Evolutionary conservation across 2,888 invertebrate genomes (phyloP), one percentile per base, ranked within the genome.

Genomic region (Fragum sueziense): DNA sequence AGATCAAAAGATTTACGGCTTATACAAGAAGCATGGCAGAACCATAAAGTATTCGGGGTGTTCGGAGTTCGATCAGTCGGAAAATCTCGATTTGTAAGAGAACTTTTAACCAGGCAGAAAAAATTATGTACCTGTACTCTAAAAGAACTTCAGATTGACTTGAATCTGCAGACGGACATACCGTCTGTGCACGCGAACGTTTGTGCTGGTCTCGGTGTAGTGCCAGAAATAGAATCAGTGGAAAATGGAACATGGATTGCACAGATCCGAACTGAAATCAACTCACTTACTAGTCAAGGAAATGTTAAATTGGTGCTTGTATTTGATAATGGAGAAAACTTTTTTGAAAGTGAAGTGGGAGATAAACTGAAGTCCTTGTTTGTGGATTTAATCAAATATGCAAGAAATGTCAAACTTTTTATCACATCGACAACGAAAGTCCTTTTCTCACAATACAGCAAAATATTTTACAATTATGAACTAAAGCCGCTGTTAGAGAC

Each of bases 281-380:
- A 22, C 20, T 25, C 1, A 9, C 17, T 7, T 1, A 25, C 33
- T 20, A 11, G 9, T 27, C 14, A 37, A 1, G 25, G 31, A 29
- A 25, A 41, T 1, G 22, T 2, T 22, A 22, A 22, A 6, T 41
- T 65, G 65, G 41, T 65, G n/a, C 17, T 41, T 4, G 65, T 82
- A 11, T 82, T 87, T 79, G 88, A 88, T 61, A 86, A 87, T 76
- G 87, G 83, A 14, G 88, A 88, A 69, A 78, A 87, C 52, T 68
- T 80, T 0, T 59, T 84, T 22, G 83, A 86, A 37, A 59, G 78
- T 17, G 67, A 52, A 20, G 59, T 79, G 14, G 74, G 73, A 25
- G 76, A 71, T 34, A 69, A 74, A 11, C 79, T 85, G 33, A 47
- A 85, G 9, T 47, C 57, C 0, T 34, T 86, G 0, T 37, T 75